phyloP scores from a whole-genome alignment of 1,140 invertebrate genomes.

The Drosophila mauritiana region DNA sequence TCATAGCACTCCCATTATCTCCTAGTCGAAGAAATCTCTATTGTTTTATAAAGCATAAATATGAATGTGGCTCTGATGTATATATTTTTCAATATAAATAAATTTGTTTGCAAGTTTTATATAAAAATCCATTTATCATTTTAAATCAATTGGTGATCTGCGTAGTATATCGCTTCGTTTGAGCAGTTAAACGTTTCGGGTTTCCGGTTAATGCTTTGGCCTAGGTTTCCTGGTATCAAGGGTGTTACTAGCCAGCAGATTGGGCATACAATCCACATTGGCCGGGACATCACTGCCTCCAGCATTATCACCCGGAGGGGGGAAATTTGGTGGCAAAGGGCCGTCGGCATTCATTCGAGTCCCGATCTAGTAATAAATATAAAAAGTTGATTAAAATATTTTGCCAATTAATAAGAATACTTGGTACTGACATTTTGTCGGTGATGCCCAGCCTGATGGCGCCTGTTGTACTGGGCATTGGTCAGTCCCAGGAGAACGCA shows the following conservation, averaged over 20 bases:
- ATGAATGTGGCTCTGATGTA: no score
- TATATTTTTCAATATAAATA: no score
- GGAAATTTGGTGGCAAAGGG: neutral
- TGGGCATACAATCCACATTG: neutral
- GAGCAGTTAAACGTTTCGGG: no score
- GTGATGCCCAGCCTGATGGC: no score
- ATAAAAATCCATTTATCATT: no score
- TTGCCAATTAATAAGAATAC: neutral
- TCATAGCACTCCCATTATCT: no score
- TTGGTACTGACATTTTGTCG: neutral
- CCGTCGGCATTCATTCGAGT: neutral
- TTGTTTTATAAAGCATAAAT: no score
- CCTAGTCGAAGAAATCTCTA: no score
- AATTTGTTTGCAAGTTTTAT: no score
- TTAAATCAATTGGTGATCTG: no score
- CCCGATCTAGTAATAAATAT: neutral
- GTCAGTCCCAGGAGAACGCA: conserved; percentile 5
- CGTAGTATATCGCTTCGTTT: no score
- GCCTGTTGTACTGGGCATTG: neutral
- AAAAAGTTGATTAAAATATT: neutral
- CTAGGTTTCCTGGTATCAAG: neutral
- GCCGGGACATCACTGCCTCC: neutral
- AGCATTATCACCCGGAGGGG: neutral
- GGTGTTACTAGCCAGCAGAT: neutral
- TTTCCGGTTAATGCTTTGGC: neutral